Percentiles rank a stretch among this genome's conserved stretches.
These are phyloP conservation scores for Sebastes oblongus DNA, from an alignment of 2,797 vertebrate species.

Conservation along the genomic window DNA sequence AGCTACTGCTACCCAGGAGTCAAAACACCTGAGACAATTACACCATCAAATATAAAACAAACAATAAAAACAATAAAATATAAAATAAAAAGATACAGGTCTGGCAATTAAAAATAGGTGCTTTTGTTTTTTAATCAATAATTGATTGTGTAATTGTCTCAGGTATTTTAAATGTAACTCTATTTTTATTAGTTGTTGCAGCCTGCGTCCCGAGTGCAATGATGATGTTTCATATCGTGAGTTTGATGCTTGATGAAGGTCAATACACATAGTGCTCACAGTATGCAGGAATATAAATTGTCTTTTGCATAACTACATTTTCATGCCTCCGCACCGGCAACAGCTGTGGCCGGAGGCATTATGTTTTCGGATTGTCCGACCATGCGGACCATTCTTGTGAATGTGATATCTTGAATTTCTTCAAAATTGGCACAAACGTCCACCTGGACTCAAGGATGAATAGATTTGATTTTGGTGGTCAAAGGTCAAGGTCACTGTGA, in stretches of 20 bases:
- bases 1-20: too few relatives aligned
- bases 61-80: background rate
- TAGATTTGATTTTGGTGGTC: too few relatives aligned
- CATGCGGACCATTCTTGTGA: too few relatives aligned
- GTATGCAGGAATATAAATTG: background rate
- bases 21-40: too few relatives aligned
- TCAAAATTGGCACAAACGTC: too few relatives aligned
- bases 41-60: too few relatives aligned
- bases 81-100: background rate
- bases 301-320: background rate
- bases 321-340: too few relatives aligned
- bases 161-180: background rate
- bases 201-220: background rate
- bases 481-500: too few relatives aligned
- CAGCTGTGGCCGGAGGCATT: too few relatives aligned
- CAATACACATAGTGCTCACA: background rate
- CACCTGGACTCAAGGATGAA: too few relatives aligned
- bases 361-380: too few relatives aligned
- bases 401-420: too few relatives aligned
- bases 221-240: background rate
- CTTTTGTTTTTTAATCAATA: background rate
- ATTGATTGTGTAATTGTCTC: background rate
- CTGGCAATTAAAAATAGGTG: background rate
- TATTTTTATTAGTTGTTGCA: background rate
- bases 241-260: background rate